Evolutionary conservation across 1,140 invertebrate genomes (phyloP).

Genomic region (Neotoxoptera formosana): DNA sequence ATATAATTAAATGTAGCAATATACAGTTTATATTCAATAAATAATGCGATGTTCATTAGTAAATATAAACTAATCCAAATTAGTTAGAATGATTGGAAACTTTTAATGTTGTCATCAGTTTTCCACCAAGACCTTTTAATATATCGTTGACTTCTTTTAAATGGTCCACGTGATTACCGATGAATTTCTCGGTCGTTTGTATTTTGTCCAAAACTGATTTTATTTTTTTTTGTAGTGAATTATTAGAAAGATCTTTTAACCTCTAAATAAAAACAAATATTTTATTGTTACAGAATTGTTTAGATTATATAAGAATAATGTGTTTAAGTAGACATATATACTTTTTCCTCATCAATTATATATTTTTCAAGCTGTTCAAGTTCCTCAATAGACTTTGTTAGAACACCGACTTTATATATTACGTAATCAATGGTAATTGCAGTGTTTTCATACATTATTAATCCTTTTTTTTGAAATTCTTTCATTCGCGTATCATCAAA

Average conservation of each 20-base stretch:
- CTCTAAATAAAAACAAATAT: conserved; percentile 19
- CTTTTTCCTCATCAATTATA: conserved; percentile 30
- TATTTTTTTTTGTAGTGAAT: neutral
- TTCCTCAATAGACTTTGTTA: conserved; percentile 4
- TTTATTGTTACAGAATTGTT: neutral
- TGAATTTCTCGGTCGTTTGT: neutral
- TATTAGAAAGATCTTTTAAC: neutral
- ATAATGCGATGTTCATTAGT: neutral
- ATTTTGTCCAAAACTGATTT: conserved; percentile 44
- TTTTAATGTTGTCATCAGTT: conserved; percentile 24
- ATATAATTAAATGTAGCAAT: neutral
- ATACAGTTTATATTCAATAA: neutral
- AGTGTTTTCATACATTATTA: conserved; percentile 42
- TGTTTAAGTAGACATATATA: neutral
- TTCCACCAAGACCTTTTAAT: neutral
- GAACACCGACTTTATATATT: neutral
- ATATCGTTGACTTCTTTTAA: conserved; percentile 3
- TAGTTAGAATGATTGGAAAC: neutral
- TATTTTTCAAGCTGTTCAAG: conserved; percentile 41
- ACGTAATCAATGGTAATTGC: conserved; percentile 26
- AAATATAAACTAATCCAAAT: neutral
- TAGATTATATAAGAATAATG: neutral
- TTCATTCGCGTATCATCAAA: conserved; percentile 2
- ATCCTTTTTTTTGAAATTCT: conserved; percentile 38
- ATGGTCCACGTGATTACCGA: conserved; percentile 14